Percentiles rank a stretch among this genome's conserved stretches.
These are phyloP conservation scores for Pholis gunnellus DNA, from an alignment of 2,113 vertebrate species.

Conservation along the genomic window DNA sequence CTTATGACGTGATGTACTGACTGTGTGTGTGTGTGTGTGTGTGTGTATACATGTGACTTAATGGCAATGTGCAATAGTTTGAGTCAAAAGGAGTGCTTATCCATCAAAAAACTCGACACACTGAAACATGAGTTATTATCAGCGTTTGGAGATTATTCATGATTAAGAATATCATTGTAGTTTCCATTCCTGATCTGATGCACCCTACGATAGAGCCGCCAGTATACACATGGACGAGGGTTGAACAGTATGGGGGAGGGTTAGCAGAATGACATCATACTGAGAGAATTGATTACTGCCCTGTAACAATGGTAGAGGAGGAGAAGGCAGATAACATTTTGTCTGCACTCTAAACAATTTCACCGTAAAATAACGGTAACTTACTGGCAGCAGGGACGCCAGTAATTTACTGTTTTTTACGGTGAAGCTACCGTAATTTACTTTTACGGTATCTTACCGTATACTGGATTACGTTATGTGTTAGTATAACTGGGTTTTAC, in stretches of 20 bases:
- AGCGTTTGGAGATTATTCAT: not conserved
- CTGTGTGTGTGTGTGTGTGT: not conserved
- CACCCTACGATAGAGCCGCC: slow-evolving; percentile 20
- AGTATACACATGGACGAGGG: slow-evolving; percentile 38
- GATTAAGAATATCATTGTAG: not conserved
- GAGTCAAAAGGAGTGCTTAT: not conserved
- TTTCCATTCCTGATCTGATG: slow-evolving; percentile 22
- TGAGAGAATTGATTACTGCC: slow-evolving; percentile 78
- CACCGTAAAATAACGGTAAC: too few relatives aligned
- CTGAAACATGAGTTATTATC: not conserved
- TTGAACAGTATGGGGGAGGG: slow-evolving; percentile 70
- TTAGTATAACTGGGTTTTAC: too few relatives aligned
- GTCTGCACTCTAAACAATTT: too few relatives aligned
- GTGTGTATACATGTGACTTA: slow-evolving; percentile 18
- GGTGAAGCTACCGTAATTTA: too few relatives aligned
- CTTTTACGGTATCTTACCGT: too few relatives aligned
- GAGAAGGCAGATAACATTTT: slow-evolving; percentile 30
- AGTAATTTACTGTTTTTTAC: too few relatives aligned
- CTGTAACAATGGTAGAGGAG: slow-evolving; percentile 61
- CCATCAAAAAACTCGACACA: not conserved
- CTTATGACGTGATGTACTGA: slow-evolving; percentile 56
- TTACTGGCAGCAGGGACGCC: too few relatives aligned
- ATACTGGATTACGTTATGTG: too few relatives aligned
- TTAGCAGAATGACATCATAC: slow-evolving; percentile 76
- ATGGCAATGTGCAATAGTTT: not conserved